Base-by-base conservation (phyloP, 2,113 vertebrate genomes). In the Calyptommatus sinebrachiatus region DNA sequence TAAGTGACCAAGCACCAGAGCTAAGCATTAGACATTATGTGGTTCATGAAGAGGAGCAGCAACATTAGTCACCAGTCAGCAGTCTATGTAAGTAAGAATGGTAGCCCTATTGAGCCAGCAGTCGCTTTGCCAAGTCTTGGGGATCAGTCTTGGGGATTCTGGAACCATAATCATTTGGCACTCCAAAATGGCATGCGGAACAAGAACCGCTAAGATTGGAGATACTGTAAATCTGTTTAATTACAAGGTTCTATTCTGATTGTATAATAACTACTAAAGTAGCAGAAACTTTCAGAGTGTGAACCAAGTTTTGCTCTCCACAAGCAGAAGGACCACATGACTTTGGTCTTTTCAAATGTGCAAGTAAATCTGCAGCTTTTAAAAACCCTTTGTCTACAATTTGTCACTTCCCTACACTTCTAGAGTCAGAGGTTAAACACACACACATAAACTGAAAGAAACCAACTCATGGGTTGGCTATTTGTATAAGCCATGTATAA, bases 401-500 rank as follows among this genome's bases (percentile, higher is more conserved):
- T 87, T 88, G 86, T 89, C 85, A 88, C 79, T 86, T 84, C 79
- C 24, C 91, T 82, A 90, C 82, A 86, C 82, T 82, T 89, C 84
- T 0, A 0, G 79, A 85, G 88, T 86, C 89, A 89, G 66, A 84
- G 85, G 84, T 92, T 94, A 91, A 93, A 94, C 92, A 90, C 62
- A 0, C 89, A 76, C 22, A 22, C 72, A 62, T 24, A 75, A 26
- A 10, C 91, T 91, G 88, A 91, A 85, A 87, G 73, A 87, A 88
- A 87, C 88, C 88, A 89, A 85, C 92, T 93, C 94, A 93, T 92
- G 90, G 89, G 93, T 41, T 84, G 86, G 83, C 90, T 93, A 86
- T 89, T 79, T 89, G 86, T 83, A 84, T 83, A 83, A 89, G 89
- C 86, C 90, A 80, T 89, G 86, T 83, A 84, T 83, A 83, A 89